These are phyloP conservation scores for Colletes latitarsis DNA, from an alignment of 1,140 invertebrate genomes.

Conservation along the genomic window DNA sequence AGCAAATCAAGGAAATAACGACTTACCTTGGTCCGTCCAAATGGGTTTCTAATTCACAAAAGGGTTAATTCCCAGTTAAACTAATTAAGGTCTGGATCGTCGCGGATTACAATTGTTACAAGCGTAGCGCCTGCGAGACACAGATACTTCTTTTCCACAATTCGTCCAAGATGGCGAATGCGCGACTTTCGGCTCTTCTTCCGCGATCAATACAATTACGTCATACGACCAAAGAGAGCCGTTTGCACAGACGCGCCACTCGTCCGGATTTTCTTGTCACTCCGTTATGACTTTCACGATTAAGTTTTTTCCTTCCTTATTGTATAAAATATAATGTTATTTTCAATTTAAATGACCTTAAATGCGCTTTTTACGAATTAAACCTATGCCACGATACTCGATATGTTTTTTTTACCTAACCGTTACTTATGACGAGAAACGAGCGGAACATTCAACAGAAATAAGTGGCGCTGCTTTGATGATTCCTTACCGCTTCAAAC, in stretches of 20 bases:
- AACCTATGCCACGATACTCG: slow-evolving; percentile 3
- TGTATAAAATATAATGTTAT: slow-evolving; percentile 17
- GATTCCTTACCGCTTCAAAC: slow-evolving; percentile 53
- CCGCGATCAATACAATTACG: slow-evolving; percentile 85
- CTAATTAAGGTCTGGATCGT: slow-evolving; percentile 81
- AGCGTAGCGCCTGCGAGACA: slow-evolving; percentile 74
- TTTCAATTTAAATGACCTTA: slow-evolving; percentile 9
- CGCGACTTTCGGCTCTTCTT: slow-evolving; percentile 77
- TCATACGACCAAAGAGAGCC: slow-evolving; percentile 77
- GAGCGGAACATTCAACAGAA: slow-evolving; percentile 58
- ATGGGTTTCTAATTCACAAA: slow-evolving; percentile 85
- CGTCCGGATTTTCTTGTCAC: slow-evolving; percentile 58
- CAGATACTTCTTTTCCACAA: slow-evolving; percentile 79
- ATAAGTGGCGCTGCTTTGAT: slow-evolving; percentile 55
- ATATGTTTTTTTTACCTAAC: slow-evolving; percentile 44
- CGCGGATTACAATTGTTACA: slow-evolving; percentile 79
- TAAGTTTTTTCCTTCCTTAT: not conserved
- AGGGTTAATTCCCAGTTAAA: slow-evolving; percentile 82
- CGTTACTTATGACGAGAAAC: slow-evolving; percentile 48
- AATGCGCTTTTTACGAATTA: slow-evolving; percentile 23
- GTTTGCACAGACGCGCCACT: slow-evolving; percentile 66
- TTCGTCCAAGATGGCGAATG: slow-evolving; percentile 82
- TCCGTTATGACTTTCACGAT: slow-evolving; percentile 20
- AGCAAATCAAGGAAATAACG: slow-evolving; percentile 68
- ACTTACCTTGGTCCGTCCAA: slow-evolving; percentile 86